Evolutionary conservation across 2,888 invertebrate species (phyloP).

Genomic region (Drosophila quinaria): DNA sequence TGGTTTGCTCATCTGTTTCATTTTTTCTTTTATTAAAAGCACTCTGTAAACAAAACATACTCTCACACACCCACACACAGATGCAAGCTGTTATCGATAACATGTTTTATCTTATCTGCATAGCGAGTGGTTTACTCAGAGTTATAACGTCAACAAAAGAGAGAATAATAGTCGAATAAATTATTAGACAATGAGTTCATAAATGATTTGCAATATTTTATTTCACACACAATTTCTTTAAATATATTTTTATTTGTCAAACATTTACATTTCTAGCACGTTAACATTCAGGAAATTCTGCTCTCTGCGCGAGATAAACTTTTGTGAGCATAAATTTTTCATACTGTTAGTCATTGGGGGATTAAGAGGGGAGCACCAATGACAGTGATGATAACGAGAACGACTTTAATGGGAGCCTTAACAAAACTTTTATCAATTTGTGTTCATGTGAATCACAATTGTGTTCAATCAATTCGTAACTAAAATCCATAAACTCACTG

Average conservation of each 20-base stretch:
- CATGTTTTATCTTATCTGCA: conserved; percentile 52
- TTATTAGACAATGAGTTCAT: conserved; percentile 1
- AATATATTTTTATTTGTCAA: neutral
- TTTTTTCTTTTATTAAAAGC: conserved; percentile 13
- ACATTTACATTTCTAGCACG: neutral
- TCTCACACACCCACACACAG: conserved; percentile 2
- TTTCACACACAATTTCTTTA: neutral
- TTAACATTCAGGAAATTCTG: neutral
- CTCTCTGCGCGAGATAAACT: neutral
- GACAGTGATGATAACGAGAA: conserved; percentile 23
- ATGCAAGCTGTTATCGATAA: conserved; percentile 15
- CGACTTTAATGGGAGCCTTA: conserved; percentile 2
- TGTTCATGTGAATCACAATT: conserved; percentile 41
- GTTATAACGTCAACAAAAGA: conserved; percentile 16
- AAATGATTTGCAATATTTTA: neutral
- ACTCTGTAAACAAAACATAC: conserved; percentile 15
- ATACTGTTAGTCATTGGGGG: conserved; percentile 11
- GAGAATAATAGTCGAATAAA: conserved; percentile 17
- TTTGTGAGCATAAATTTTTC: neutral
- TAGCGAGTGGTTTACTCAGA: conserved; percentile 29
- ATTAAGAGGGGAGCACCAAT: neutral
- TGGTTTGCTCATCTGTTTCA: conserved; percentile 44
- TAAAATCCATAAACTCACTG: neutral
- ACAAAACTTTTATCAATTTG: conserved; percentile 25
- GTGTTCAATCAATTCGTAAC: conserved; percentile 10